Conservation (phyloP, 2,888 invertebrate species). For the Pyrgus malvae region DNA sequence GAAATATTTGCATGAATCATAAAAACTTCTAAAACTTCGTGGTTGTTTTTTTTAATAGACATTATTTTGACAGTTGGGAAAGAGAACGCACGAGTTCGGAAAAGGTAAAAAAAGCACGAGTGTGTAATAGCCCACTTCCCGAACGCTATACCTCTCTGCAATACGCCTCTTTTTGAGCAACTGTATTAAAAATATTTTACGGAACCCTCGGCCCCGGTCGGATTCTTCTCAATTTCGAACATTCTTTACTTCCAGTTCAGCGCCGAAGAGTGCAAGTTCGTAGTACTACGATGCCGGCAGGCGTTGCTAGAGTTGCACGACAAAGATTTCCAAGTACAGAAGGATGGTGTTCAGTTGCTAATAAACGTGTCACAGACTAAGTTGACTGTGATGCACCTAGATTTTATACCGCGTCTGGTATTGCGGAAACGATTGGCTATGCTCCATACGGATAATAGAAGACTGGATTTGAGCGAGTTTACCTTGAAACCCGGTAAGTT, state of each 20-base stretch:
- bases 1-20: no score
- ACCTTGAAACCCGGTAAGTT: constrained; percentile 55
- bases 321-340: constrained; percentile 48
- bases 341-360: constrained; percentile 44
- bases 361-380: constrained; percentile 43
- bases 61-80: no score
- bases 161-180: no score
- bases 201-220: no score
- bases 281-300: constrained; percentile 48
- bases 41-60: no score
- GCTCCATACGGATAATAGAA: constrained; percentile 39
- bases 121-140: no score
- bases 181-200: no score
- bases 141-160: no score
- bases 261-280: constrained; percentile 56
- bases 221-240: no score
- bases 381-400: constrained; percentile 42
- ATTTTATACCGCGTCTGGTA: constrained; percentile 55
- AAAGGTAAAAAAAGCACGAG: no score
- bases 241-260: constrained; percentile 47
- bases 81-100: no score
- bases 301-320: constrained; percentile 57
- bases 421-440: constrained; percentile 46
- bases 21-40: no score
- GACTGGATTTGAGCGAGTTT: constrained; percentile 53